Evolutionary conservation across 2,888 invertebrate species (phyloP).

Genomic region (Candidula unifasciata): DNA sequence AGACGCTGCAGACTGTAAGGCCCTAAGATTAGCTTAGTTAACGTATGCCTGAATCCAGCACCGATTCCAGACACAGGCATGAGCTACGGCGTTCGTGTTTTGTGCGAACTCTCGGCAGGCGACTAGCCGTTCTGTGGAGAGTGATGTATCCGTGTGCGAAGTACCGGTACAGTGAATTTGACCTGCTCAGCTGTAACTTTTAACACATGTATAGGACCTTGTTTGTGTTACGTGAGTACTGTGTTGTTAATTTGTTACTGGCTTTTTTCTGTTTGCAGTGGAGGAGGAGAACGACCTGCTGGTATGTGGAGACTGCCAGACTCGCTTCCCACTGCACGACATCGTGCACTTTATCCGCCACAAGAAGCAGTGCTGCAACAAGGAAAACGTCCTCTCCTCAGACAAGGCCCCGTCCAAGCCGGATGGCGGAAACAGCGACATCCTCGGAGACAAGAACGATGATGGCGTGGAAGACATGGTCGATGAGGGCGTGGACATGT

Average conservation of each 20-base stretch:
- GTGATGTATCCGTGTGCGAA: too few species aligned
- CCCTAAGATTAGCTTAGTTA: too few species aligned
- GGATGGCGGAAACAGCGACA: conserved; percentile 53
- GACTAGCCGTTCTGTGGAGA: too few species aligned
- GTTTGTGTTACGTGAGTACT: too few species aligned
- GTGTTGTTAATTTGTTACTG: not conserved
- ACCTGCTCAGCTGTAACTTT: too few species aligned
- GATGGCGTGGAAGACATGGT: conserved; percentile 45
- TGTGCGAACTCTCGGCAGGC: too few species aligned
- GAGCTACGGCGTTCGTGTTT: too few species aligned
- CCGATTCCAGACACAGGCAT: too few species aligned
- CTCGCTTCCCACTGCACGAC: conserved; percentile 94
- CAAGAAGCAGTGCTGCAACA: conserved; percentile 92
- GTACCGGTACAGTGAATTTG: too few species aligned
- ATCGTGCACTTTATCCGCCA: conserved; percentile 98
- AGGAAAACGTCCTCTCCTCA: conserved; percentile 73
- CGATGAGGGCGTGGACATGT: conserved; percentile 40
- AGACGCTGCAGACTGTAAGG: too few species aligned
- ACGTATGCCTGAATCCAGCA: too few species aligned
- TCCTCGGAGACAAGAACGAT: conserved; percentile 26
- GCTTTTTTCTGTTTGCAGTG: conserved; percentile 66
- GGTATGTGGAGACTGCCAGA: conserved; percentile 95
- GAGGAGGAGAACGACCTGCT: conserved; percentile 86
- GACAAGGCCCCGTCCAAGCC: conserved; percentile 12
- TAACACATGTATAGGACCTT: too few species aligned